Conservation (phyloP, 2,888 invertebrate species). For the Nephrotoma guestfalica region DNA sequence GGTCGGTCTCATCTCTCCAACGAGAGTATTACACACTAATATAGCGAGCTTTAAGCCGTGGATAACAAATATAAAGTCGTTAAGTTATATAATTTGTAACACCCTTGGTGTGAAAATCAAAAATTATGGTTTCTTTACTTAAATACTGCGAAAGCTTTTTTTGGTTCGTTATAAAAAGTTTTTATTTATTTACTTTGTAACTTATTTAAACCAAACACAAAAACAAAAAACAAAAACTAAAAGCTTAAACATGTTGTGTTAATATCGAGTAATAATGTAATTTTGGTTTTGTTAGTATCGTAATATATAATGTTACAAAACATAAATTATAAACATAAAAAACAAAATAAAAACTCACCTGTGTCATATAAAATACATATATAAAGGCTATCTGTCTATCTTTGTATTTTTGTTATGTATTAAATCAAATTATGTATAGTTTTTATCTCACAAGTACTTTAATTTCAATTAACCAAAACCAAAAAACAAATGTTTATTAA, state of each 20-base stretch:
- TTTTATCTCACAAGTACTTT: not conserved
- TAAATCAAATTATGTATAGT: not conserved
- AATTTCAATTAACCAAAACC: not conserved
- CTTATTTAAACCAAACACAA: not conserved
- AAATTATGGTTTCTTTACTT: not conserved
- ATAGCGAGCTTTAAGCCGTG: not conserved
- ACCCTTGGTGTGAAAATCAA: not conserved
- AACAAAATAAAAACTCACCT: not conserved
- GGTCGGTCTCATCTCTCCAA: not conserved
- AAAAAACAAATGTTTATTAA: not conserved
- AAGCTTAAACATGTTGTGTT: not conserved
- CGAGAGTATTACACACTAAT: not conserved
- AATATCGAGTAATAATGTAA: not conserved
- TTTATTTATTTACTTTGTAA: not conserved
- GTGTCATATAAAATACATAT: not conserved
- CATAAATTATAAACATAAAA: not conserved
- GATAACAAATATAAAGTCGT: not conserved
- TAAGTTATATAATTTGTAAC: not conserved
- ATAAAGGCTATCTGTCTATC: not conserved
- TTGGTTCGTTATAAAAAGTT: not conserved
- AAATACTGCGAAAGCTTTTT: not conserved
- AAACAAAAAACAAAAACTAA: not conserved
- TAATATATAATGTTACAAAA: not conserved
- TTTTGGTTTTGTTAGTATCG: not conserved
- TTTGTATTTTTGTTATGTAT: not conserved